Conservation (phyloP, 1,140 invertebrate genomes). For the Cecropterus lyciades region DNA sequence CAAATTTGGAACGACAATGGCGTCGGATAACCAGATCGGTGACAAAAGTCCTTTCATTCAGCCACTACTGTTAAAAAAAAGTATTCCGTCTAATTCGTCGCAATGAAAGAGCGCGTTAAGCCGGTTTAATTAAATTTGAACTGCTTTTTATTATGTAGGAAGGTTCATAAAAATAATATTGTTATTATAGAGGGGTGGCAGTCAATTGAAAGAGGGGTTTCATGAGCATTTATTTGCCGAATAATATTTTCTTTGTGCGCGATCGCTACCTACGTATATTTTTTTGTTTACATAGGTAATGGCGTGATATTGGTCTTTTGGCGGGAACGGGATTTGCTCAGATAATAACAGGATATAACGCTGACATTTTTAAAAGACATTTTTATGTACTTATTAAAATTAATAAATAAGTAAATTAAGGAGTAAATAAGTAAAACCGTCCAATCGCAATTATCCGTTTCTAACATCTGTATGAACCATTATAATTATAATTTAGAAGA, state of each 20-base stretch:
- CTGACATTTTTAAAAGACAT: not conserved
- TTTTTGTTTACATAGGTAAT: constrained; percentile 72
- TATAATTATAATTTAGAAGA: too few species aligned
- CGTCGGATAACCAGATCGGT: constrained; percentile 60
- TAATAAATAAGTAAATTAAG: not conserved
- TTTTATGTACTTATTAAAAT: not conserved
- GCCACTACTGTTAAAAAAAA: constrained; percentile 51
- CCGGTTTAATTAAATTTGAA: constrained; percentile 75
- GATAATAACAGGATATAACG: constrained; percentile 15
- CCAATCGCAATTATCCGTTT: too few species aligned
- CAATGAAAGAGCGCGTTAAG: constrained; percentile 56
- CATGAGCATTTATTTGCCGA: constrained; percentile 54
- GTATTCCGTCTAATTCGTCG: constrained; percentile 39
- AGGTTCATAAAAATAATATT: constrained; percentile 79
- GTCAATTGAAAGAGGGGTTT: constrained; percentile 51
- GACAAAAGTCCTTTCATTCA: constrained; percentile 65
- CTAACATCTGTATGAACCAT: too few species aligned
- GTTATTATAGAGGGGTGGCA: constrained; percentile 52
- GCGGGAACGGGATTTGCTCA: constrained; percentile 27
- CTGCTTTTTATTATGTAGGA: constrained; percentile 47
- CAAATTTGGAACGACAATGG: constrained; percentile 74
- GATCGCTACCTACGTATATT: constrained; percentile 43
- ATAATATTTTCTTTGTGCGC: constrained; percentile 64
- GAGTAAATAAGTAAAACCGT: not conserved
- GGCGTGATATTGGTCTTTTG: constrained; percentile 45